Percentiles rank a stretch among this genome's conserved stretches.
These are phyloP conservation scores for Periparus ater DNA, from an alignment of 2,797 vertebrate genomes.

Conservation along the genomic window DNA sequence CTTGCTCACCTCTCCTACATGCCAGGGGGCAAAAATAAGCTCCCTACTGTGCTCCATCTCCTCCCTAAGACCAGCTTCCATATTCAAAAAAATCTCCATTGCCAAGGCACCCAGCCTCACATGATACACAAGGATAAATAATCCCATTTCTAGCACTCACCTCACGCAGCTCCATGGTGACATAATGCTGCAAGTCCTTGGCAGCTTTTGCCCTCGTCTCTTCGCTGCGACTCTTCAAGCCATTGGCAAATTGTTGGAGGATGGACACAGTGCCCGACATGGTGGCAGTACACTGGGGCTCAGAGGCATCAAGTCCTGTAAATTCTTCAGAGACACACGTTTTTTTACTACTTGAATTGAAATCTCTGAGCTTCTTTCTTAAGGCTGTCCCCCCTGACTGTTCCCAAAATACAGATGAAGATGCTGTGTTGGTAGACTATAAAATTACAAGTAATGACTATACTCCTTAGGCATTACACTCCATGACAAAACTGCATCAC, in stretches of 20 bases:
- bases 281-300: conserved; percentile 47
- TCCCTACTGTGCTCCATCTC: background rate
- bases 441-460: background rate
- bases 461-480: background rate
- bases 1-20: background rate
- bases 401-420: background rate
- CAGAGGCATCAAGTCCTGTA: conserved; percentile 64
- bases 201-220: conserved; percentile 94
- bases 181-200: conserved; percentile 97
- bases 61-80: background rate
- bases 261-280: conserved; percentile 93
- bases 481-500: background rate
- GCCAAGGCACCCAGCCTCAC: background rate
- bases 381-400: background rate
- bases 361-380: background rate
- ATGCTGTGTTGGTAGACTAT: background rate
- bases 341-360: background rate
- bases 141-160: conserved; percentile 64
- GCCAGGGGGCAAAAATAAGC: background rate
- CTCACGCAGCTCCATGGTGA: conserved; percentile 97
- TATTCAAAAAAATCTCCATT: background rate
- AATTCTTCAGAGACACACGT: background rate
- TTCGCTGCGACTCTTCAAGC: conserved; percentile 94
- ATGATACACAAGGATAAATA: rapidly evolving
- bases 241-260: conserved; percentile 94